Base-by-base conservation (phyloP, 2,888 invertebrate species). In the Cantharis rustica region DNA sequence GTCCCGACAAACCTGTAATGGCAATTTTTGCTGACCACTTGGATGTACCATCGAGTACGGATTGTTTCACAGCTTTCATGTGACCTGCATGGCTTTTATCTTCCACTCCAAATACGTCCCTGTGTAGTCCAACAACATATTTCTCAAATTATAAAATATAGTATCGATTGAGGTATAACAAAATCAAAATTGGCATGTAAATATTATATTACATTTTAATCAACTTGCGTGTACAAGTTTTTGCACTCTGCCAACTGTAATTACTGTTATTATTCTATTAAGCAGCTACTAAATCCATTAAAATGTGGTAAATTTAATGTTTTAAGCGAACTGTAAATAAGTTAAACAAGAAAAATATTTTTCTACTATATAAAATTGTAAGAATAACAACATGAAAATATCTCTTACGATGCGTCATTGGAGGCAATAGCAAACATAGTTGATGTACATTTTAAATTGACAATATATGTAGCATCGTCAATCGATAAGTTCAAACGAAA, bases 11-110 rank as follows among this genome's bases (percentile, higher is more conserved):
- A 98, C 98, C 98, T 95, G 98, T 99, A 90, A 99, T 98, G 89
- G 98, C 98, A 90, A 99, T 98, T 93, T 99, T 99, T 87, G 98
- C 98, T 88, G 98, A 98, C 99, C 99, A 99, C 92, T 99, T 99
- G 89, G 98, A 98, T 84, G 98, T 99, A 88, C 99, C 99, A 91
- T 99, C 98, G 90, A 99, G 93, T 86, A 99, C 98, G 87, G 97
- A 96, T 91, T 98, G 98, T 92, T 99, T 98, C 87, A 99, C 98
- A 83, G 97, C 95, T 90, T 96, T 97, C 97, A 99, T 97, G 91
- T 98, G 97, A 86, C 97, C 96, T 83, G 93, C 91, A 90, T 98
- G 98, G 87, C 93, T 95, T 90, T 97, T 96, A 89, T 94, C 94
- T 89, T 98, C 98, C 88, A 98, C 95, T 91, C 95, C 94, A 91